Evolutionary conservation across 2,113 vertebrate genomes (phyloP), one percentile per base, ranked within the genome.

Genomic region (Xyliphius kryptos): DNA sequence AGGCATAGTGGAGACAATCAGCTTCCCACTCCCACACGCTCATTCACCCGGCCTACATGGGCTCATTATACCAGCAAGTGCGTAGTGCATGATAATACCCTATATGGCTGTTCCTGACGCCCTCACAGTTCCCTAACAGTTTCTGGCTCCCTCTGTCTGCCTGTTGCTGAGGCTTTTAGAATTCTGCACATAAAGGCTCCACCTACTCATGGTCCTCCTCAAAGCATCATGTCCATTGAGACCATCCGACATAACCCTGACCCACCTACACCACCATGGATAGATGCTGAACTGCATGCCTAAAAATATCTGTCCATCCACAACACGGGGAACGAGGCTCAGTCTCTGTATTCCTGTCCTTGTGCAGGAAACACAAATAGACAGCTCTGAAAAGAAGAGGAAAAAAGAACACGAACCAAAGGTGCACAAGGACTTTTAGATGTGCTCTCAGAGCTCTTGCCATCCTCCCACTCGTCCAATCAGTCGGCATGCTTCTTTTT

Each of bases 391-490:
- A 68, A 52, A 64, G 53, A 66, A 53, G 50, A 59, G 20, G 52
- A 48, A 41, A 40, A 53, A 58, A 19, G 57, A 20, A 57, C 43
- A 49, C 51, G 67, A 50, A 44, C 50, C 36, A 56, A 61, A 57
- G 65, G 72, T 63, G 36, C 56, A 74, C 60, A 54, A 74, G 69
- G 61, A 68, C 65, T 68, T 41, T 46, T 32, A 53, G 61, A 41
- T 66, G 56, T 57, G 56, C 44, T 40, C 69, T 64, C 41, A 32
- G 53, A 60, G 49, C 68, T 63, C 49, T 66, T 17, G 20, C 61
- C 66, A 56, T 63, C 64, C 73, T 68, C 69, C 66, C 73, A 67
- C 72, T 70, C 60, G 38, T 61, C 51, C 54, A 61, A 70, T 70
- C 68, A 70, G 59, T 56, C 68, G 49, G 61, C 49, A n/a, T 13